Evolutionary conservation across 2,113 vertebrate species (phyloP).

Genomic region (Naja naja): DNA sequence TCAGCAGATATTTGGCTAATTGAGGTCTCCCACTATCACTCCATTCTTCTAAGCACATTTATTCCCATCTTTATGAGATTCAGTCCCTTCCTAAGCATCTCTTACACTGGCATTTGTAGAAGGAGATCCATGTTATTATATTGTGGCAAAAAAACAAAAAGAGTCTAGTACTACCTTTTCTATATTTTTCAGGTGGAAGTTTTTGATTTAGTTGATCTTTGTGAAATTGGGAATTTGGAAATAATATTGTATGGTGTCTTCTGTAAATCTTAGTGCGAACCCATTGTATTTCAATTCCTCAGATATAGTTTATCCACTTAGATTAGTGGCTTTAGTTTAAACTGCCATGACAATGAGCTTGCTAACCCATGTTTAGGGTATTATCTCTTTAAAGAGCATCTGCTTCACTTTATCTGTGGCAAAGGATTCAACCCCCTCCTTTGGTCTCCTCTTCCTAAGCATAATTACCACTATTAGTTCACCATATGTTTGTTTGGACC

Average conservation of each 20-base stretch:
- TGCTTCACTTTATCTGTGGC: constrained; percentile 1
- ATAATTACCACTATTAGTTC: neutral
- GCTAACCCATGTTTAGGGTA: neutral
- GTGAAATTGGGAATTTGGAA: neutral
- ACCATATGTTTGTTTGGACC: neutral
- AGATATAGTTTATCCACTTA: neutral
- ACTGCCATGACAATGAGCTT: neutral
- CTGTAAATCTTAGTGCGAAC: neutral
- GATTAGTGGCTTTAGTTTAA: neutral
- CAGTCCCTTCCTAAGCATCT: neutral
- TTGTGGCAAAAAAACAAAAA: neutral
- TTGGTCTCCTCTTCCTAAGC: neutral
- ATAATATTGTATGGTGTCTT: neutral
- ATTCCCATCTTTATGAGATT: neutral
- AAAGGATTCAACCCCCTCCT: neutral
- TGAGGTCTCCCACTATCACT: neutral
- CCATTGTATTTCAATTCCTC: neutral
- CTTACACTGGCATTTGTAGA: neutral
- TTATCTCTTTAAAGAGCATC: constrained; percentile 14
- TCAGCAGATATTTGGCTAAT: neutral
- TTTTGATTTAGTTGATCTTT: neutral
- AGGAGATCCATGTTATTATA: neutral
- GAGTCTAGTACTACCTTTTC: neutral
- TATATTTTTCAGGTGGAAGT: neutral
- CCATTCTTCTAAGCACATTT: neutral